These are phyloP conservation scores for Zaprionus africanus DNA, from an alignment of 1,140 invertebrate genomes.

Conservation along the genomic window DNA sequence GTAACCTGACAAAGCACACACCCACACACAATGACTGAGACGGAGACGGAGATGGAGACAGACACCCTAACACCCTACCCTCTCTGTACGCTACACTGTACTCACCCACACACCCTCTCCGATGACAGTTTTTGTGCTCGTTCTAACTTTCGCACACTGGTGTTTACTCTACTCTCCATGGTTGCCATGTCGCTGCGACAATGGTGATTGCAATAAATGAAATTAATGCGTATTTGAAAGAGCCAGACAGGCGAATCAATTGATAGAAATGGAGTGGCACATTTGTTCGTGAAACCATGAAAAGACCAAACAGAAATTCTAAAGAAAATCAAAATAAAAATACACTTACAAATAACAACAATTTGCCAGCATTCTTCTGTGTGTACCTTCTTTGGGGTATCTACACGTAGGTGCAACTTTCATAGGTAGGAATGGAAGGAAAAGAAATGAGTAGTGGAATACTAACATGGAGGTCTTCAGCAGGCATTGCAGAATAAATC, in stretches of 20 bases:
- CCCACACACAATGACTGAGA: neutral
- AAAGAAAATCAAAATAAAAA: slow-evolving; percentile 44
- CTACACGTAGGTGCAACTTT: neutral
- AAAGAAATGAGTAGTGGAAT: neutral
- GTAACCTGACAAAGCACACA: slow-evolving; percentile 1
- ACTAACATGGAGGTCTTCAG: neutral
- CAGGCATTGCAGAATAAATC: neutral
- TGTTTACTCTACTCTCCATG: slow-evolving; percentile 73
- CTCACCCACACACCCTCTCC: slow-evolving; percentile 10
- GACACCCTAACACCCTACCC: neutral
- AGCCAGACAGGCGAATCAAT: slow-evolving; percentile 82
- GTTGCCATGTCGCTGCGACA: slow-evolving; percentile 63
- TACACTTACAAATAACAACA: neutral
- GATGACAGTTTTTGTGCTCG: slow-evolving; percentile 11
- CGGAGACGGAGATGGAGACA: neutral
- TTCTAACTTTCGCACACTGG: slow-evolving; percentile 60
- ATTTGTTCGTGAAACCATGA: slow-evolving; percentile 39
- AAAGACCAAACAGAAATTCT: slow-evolving; percentile 34
- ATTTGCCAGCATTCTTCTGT: slow-evolving; percentile 12
- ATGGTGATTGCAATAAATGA: slow-evolving; percentile 82
- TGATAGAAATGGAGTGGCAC: slow-evolving; percentile 76
- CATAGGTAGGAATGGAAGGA: neutral
- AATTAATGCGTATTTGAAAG: slow-evolving; percentile 82
- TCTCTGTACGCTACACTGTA: neutral
- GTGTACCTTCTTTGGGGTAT: neutral